Percentiles rank a stretch among this genome's conserved stretches.
These are phyloP conservation scores for Otus scops DNA, from an alignment of 2,797 vertebrate species.

Conservation along the genomic window DNA sequence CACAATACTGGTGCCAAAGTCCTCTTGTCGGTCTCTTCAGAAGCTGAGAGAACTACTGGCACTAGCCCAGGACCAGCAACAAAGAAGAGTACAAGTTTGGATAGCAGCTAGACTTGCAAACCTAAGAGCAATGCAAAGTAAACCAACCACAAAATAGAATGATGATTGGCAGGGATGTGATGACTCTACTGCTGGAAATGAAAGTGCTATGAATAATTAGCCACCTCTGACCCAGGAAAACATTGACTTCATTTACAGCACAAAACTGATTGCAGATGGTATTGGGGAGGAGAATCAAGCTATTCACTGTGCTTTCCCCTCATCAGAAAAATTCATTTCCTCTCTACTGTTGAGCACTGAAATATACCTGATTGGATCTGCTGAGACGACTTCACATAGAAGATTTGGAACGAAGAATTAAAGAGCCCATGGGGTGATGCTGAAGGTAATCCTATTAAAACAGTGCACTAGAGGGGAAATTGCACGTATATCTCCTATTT, in stretches of 20 bases:
- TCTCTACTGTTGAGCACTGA: slow-evolving; percentile 26
- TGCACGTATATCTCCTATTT: background rate
- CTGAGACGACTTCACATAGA: background rate
- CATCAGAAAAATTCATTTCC: slow-evolving; percentile 50
- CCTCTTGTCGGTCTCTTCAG: background rate
- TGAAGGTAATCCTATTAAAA: slow-evolving; percentile 8
- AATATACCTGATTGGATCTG: slow-evolving; percentile 34
- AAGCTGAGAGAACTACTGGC: background rate
- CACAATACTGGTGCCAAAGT: background rate
- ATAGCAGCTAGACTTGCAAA: background rate
- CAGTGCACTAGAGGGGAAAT: background rate
- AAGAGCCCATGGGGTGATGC: background rate
- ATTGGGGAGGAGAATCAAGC: background rate
- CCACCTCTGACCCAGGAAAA: slow-evolving; percentile 51
- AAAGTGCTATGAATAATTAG: slow-evolving; percentile 52
- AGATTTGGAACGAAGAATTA: background rate
- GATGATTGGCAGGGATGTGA: slow-evolving; percentile 7
- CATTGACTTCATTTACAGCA: slow-evolving; percentile 13
- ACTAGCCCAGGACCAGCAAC: background rate
- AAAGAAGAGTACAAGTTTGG: background rate
- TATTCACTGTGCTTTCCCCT: slow-evolving; percentile 18
- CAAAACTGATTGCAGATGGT: slow-evolving; percentile 23
- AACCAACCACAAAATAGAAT: background rate
- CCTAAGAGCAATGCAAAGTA: background rate
- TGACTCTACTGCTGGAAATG: slow-evolving; percentile 4